Evolutionary conservation across 2,888 invertebrate species (phyloP), one percentile per base, ranked within the genome.

Genomic region (Conistra vaccinii): DNA sequence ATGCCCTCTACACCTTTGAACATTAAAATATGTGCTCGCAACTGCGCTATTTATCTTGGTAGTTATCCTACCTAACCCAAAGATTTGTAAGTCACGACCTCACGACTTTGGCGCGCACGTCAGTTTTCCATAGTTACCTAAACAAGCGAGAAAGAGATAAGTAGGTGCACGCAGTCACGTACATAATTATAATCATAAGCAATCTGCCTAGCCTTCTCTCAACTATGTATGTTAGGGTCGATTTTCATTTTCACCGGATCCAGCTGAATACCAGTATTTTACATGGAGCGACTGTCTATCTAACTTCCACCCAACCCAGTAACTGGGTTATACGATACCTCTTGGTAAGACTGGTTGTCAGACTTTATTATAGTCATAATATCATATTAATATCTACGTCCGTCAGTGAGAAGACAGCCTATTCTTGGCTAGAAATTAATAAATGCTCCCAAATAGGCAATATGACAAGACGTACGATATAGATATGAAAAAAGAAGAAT

Each of bases 1-100:
- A 68, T 79, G 61, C 20, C 80, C 67, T 67, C 67, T 39, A 80
- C 74, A 84, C 70, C 51, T 74, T 68, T 69, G 48, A 23, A 61
- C 17, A 48, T 58, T 55, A 23, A 9, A 57, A 63, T 60, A 42
- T 42, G 20, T 63, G 10, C 39, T 32, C 17, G 9, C 12, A 45
- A 20, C 42, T 53, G 32, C 26, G 51, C 9, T 72, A 20, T n/a
- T 73, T 67, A 35, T 23, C 23, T 32, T 60, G 55, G 2, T 55
- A 57, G 26, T 5, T 55, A 29, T 57, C n/a, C n/a, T n/a, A 10
- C 20, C 4, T 29, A 9, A 29, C n/a, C 17, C n/a, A 35, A 10
- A 53, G 2, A 26, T 29, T 32, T 51, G 29, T 51, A 29, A 76
- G 29, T 63, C n/a, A 75, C 51, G 14, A 51, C 17, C 39, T 77